Base-by-base conservation (phyloP, 2,888 invertebrate species). In the Tipula confusa region DNA sequence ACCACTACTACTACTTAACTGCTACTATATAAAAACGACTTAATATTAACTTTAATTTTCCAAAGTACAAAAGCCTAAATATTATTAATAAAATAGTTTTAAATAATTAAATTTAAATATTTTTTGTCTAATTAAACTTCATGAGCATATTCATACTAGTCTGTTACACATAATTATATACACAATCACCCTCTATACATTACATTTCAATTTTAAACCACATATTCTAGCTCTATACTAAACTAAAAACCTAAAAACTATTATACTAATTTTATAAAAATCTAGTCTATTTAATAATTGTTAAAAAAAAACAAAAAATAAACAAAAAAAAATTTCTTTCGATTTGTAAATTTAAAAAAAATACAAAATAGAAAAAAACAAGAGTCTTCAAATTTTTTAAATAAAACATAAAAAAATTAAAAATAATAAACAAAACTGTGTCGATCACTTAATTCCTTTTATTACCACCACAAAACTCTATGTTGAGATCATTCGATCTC, bases 81-180 rank as follows among this genome's bases (percentile, higher is more conserved):
- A 64, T 64, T 64, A 64, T 64, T 9, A 64, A 43, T 43, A 43
- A 24, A 64, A 64, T 64, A 64, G 64, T 64, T 0, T 64, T 64
- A 64, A n/a, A n/a, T 64, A 64, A 64, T 64, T 64, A 64, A 24
- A 64, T 64, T 24, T 64, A 64, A 38, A 38, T 64, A 24, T 24
- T 24, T 33, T 24, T 24, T 64, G 24, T 24, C 24, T 64, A 24
- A 64, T 64, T 24, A 24, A 24, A 64, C 24, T 64, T 64, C 64
- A 64, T 24, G 64, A 64, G 64, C 64, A 64, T 64, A 64, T 64
- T 64, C 64, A 64, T 64, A 64, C 64, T 64, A 64, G 64, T 64
- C 64, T 64, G 43, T 43, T 15, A 43, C n/a, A 43, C 43, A 13
- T 33, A 33, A 33, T 38, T 9, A 64, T 24, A 64, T 5, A 43